Conservation (phyloP, 2,888 invertebrate species). For the Cyclophora albipunctata region DNA sequence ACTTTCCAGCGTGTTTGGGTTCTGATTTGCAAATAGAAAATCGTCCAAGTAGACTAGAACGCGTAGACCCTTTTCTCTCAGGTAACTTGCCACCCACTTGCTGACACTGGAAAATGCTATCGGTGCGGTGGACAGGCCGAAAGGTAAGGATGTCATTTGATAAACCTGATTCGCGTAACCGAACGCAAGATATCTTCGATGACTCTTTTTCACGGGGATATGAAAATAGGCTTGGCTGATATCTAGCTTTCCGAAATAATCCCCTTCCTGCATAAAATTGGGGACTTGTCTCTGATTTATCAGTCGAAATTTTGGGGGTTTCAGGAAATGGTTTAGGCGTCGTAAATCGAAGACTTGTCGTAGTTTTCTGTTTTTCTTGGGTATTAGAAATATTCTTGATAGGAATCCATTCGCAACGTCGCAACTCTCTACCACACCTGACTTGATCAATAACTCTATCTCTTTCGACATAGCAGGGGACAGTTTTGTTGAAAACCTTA, state of each 20-base stretch:
- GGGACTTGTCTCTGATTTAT: slow-evolving; percentile 12
- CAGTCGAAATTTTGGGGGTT: slow-evolving; percentile 10
- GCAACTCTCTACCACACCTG: too few species aligned
- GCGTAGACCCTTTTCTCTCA: slow-evolving; percentile 7
- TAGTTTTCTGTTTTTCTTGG: slow-evolving; percentile 7
- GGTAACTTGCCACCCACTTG: slow-evolving; percentile 12
- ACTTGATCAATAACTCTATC: too few species aligned
- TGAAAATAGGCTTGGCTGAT: slow-evolving; percentile 18
- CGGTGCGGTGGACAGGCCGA: slow-evolving; percentile 18
- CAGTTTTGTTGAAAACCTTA: too few species aligned
- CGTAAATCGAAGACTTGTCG: slow-evolving; percentile 15
- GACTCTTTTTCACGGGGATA: slow-evolving; percentile 9
- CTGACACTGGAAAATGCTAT: slow-evolving; percentile 13
- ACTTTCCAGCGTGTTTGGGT: not conserved
- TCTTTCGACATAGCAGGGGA: too few species aligned
- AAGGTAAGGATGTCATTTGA: slow-evolving; percentile 17
- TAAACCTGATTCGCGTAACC: slow-evolving; percentile 3
- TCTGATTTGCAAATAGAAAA: slow-evolving; percentile 12
- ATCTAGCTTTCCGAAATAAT: slow-evolving; percentile 15
- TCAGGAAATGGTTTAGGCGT: slow-evolving; percentile 8
- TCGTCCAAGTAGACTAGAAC: slow-evolving; percentile 13
- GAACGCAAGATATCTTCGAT: slow-evolving; percentile 11
- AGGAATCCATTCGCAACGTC: too few species aligned
- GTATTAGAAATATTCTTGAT: too few species aligned
- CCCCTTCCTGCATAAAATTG: slow-evolving; percentile 7